Evolutionary conservation across 2,888 invertebrate genomes (phyloP).

Genomic region (Operophtera brumata): DNA sequence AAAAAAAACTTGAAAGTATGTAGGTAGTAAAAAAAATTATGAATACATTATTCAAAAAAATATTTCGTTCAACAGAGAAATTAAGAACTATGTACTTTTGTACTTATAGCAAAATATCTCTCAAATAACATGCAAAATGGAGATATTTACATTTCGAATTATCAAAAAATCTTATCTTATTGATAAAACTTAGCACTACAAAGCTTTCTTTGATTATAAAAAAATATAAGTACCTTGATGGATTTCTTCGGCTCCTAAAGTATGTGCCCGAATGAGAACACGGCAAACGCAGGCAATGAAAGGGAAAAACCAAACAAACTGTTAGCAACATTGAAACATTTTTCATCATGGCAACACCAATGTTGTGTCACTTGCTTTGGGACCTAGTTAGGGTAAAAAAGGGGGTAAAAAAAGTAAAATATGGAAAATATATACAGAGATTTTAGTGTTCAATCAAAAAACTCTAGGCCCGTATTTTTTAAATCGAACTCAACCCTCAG

Average conservation of each 20-base stretch:
- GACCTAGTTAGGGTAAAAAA: too few relatives aligned
- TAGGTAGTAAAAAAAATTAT: too few relatives aligned
- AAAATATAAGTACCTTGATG: constrained; percentile 64
- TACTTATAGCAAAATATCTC: constrained; percentile 30
- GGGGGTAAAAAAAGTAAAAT: too few relatives aligned
- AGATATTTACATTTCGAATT: constrained; percentile 24
- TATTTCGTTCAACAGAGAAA: too few relatives aligned
- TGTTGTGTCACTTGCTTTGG: too few relatives aligned
- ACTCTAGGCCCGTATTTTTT: neutral
- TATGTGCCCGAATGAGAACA: constrained; percentile 38
- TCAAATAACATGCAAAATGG: constrained; percentile 33
- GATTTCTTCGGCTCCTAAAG: constrained; percentile 73
- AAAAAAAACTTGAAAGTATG: too few relatives aligned
- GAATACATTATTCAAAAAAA: too few relatives aligned
- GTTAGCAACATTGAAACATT: constrained; percentile 20
- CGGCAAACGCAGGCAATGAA: constrained; percentile 58
- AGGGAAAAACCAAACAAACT: constrained; percentile 45
- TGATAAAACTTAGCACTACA: neutral
- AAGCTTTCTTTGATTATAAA: constrained; percentile 10
- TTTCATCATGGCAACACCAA: constrained; percentile 1
- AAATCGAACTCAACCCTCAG: too few relatives aligned
- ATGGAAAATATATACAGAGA: too few relatives aligned
- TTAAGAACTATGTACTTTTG: neutral
- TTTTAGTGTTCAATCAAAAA: neutral
- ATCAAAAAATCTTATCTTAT: neutral